Evolutionary conservation across 2,113 vertebrate species (phyloP), one percentile per base, ranked within the genome.

Genomic region (Hylia prasina): DNA sequence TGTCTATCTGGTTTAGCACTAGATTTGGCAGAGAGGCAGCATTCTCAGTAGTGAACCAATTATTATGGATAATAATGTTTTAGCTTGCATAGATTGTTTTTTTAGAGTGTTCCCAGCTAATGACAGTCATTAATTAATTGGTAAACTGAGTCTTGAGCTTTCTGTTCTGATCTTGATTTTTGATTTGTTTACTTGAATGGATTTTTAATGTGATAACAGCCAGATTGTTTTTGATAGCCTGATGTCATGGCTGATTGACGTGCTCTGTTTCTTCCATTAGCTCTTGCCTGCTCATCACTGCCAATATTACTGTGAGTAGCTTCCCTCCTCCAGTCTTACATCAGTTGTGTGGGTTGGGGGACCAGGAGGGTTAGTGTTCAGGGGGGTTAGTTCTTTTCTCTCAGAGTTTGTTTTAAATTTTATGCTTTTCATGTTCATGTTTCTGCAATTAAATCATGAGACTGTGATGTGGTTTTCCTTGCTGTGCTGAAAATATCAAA

Each of bases 221-320:
- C 71, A 68, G 79, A 58, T 93, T 82, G 77, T 27, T 94, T 96
- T 89, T 93, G 86, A 94, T 95, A 95, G 88, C 31, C 51, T 94
- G 82, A 90, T 96, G 95, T 91, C 80, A 80, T 69, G 63, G 56
- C 31, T 90, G 83, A 90, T 89, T 85, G 85, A 86, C 94, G 89
- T 66, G 73, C 80, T 93, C 92, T 96, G 83, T 96, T 97, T 96
- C 75, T 97, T 95, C 88, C 93, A 91, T 97, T 95, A 96, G 78
- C 76, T 72, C 73, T 66, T 11, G 8, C 83, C 64, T 73, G 61
- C 79, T 95, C 73, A 80, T 91, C 83, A 58, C 66, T 91, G 87
- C 96, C 94, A 96, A 18, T 93, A 81, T 83, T 89, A 54, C 31
- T 37, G 39, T 19, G 30, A 93, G 40, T 64, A 68, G 66, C 94